phyloP scores from a whole-genome alignment of 2,888 invertebrate genomes.

The Desoria tigrina region DNA sequence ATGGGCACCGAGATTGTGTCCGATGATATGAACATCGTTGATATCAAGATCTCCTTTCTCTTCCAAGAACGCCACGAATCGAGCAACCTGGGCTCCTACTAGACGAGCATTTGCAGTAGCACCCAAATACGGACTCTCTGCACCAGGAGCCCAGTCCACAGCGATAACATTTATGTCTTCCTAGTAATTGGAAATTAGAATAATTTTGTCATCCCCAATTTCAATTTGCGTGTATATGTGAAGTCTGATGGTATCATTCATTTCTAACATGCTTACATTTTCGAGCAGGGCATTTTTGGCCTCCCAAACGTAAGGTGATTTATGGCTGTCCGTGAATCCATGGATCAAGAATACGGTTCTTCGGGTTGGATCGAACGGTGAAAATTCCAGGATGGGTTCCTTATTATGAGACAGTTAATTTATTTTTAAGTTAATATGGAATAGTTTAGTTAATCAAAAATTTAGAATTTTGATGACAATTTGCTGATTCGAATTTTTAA shows the following conservation, averaged over 20 bases:
- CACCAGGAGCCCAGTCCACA: constrained; percentile 68
- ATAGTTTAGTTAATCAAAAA: too few species aligned
- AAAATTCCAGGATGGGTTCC: constrained; percentile 60
- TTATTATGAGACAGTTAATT: not conserved
- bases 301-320: constrained; percentile 64
- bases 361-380: constrained; percentile 62
- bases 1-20: constrained; percentile 54
- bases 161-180: constrained; percentile 66
- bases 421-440: too few species aligned
- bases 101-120: constrained; percentile 64
- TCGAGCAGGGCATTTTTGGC: constrained; percentile 64
- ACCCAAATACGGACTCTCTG: constrained; percentile 64
- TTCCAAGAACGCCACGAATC: constrained; percentile 47
- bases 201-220: too few species aligned
- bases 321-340: constrained; percentile 66
- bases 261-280: constrained; percentile 62
- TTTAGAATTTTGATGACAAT: too few species aligned
- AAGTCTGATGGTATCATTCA: not conserved
- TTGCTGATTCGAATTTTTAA: too few species aligned
- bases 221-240: too few species aligned
- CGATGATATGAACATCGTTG: constrained; percentile 50
- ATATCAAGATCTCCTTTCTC: constrained; percentile 41
- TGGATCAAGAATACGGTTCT: constrained; percentile 66
- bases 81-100: constrained; percentile 62
- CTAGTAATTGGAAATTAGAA: constrained; percentile 56